Evolutionary conservation across 1,140 invertebrate genomes (phyloP).

Genomic region (Nylanderia fulva): DNA sequence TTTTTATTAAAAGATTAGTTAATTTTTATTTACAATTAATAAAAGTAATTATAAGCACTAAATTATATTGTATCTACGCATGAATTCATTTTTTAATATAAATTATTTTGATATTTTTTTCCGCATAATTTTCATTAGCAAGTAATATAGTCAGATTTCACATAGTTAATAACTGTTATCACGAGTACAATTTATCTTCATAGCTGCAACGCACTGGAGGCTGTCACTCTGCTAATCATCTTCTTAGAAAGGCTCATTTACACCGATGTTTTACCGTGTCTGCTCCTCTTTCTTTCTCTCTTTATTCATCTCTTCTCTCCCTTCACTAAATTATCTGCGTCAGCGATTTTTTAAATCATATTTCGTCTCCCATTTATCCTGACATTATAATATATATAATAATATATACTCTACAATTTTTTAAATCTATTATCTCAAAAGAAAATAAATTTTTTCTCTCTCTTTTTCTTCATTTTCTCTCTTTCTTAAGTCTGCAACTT

Average conservation of each 20-base stretch:
- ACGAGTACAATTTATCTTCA: neutral
- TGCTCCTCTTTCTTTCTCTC: neutral
- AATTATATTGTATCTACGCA: neutral
- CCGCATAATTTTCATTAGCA: neutral
- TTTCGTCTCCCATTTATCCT: neutral
- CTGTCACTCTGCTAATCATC: slow-evolving; percentile 57
- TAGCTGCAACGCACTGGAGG: neutral
- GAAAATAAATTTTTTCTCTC: neutral
- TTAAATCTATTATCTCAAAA: neutral
- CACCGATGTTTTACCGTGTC: slow-evolving; percentile 15
- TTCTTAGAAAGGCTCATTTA: slow-evolving; percentile 65
- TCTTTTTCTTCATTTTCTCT: neutral
- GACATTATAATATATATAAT: neutral
- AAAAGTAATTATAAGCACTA: neutral
- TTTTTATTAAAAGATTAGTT: neutral
- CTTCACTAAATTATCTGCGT: neutral
- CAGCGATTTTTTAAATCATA: neutral
- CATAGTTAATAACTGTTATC: slow-evolving; percentile 11
- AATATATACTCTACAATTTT: neutral
- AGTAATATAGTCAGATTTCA: neutral
- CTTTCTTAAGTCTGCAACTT: neutral
- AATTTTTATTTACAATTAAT: neutral
- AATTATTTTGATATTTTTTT: neutral
- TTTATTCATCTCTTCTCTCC: neutral
- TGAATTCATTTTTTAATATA: neutral